phyloP scores from a whole-genome alignment of 2,888 invertebrate genomes.

The Andrena bucephala region DNA sequence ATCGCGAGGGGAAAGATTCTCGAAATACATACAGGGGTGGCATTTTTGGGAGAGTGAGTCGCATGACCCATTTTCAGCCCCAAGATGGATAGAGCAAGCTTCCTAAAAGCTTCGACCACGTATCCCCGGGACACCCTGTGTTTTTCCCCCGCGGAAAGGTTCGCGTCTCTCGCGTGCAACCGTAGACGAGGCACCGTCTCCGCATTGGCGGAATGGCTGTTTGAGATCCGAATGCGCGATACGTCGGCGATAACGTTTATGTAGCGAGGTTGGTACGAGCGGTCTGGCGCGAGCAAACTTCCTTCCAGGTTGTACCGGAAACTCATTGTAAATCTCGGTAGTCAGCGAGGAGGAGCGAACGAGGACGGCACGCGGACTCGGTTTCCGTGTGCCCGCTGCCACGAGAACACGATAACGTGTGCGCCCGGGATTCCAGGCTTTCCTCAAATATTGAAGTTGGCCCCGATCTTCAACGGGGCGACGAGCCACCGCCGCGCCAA shows the following conservation, averaged over 20 bases:
- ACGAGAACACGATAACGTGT: conserved; percentile 64
- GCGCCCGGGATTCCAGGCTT: conserved; percentile 64
- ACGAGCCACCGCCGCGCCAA: conserved; percentile 43
- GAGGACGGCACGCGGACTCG: conserved; percentile 52
- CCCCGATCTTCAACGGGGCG: conserved; percentile 71
- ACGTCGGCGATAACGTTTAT: conserved; percentile 75
- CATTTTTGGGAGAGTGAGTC: too few species aligned
- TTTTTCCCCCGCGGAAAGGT: conserved; percentile 48
- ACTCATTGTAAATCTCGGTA: conserved; percentile 84
- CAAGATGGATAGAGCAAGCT: too few species aligned
- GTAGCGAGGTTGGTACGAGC: conserved; percentile 71
- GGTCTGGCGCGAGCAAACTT: conserved; percentile 81
- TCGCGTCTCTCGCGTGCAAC: conserved; percentile 61
- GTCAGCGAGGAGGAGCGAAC: conserved; percentile 66
- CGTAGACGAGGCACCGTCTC: conserved; percentile 63
- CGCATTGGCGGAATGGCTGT: conserved; percentile 74
- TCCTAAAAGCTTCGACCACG: background rate
- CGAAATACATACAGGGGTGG: too few species aligned
- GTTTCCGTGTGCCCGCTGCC: conserved; percentile 62
- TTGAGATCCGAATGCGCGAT: conserved; percentile 76
- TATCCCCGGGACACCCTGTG: conserved; percentile 8
- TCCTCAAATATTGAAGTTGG: conserved; percentile 79
- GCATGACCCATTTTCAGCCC: too few species aligned
- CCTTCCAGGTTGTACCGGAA: conserved; percentile 82
- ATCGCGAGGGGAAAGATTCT: background rate